phyloP scores from a whole-genome alignment of 2,113 vertebrate species.

The Gavia stellata region DNA sequence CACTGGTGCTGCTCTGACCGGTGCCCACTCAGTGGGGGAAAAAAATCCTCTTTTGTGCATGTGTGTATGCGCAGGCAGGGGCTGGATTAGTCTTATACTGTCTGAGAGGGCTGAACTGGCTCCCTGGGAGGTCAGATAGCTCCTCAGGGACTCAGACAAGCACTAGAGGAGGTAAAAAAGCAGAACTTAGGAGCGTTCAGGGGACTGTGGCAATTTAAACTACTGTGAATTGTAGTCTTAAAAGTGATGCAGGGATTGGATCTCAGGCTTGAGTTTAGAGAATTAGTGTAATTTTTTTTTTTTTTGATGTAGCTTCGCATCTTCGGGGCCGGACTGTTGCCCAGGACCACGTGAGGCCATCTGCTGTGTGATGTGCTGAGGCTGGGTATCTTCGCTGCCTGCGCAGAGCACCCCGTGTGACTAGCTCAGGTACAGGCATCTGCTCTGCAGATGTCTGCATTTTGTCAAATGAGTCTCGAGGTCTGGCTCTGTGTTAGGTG shows the following conservation, averaged over 20 bases:
- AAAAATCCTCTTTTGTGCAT: neutral
- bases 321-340: neutral
- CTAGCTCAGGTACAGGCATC: neutral
- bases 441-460: conserved; percentile 1
- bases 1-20: neutral
- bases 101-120: neutral
- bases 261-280: neutral
- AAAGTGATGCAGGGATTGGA: neutral
- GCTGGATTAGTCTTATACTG: neutral
- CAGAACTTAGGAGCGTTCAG: neutral
- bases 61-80: neutral
- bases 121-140: neutral
- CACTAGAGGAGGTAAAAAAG: neutral
- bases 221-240: neutral
- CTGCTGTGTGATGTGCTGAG: neutral
- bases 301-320: neutral
- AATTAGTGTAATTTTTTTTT: neutral
- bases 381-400: neutral
- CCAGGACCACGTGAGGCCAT: neutral
- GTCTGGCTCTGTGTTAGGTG: neutral
- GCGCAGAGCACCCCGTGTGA: rapidly evolving
- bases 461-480: neutral
- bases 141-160: neutral
- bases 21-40: neutral
- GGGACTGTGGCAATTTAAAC: neutral